Base-by-base conservation (phyloP, 2,113 vertebrate species). In the Chamaetylas fuelleborni region DNA sequence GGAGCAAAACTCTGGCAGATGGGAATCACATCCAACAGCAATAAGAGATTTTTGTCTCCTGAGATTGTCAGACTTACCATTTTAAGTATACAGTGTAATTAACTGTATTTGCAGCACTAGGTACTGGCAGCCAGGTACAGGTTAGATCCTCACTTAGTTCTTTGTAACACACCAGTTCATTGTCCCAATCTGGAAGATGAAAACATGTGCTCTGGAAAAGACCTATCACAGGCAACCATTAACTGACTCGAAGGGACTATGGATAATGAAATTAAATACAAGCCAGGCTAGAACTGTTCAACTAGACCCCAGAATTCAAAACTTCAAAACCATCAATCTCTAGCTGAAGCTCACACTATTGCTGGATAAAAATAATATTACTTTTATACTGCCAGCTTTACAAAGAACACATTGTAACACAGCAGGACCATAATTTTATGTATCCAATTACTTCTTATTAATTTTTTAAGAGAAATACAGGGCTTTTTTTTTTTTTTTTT, bases 21-120 rank as follows among this genome's bases (percentile, higher is more conserved):
- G 47, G 19, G 42, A 93, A 24, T 60, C 19, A 67, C 7, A 19
- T n/a, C 0, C 2, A 86, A 60, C 7, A 72, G 5, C 29, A 66
- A 7, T n/a, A 40, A 86, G 11, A 77, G 4, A 10, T 56, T 83
- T 79, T 82, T 0, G 1, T 58, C 81, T 82, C 62, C 60, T 64
- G 54, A 73, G 60, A 43, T 48, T 88, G 82, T 81, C 14, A 61
- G 70, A 95, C 97, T 97, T 97, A 97, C 97, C 97, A 97, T 84
- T 93, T 95, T 60, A 97, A 80, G 77, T 77, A 94, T 25, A 97
- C 0, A 0, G 92, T 97, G 34, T 96, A 97, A 81, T 57, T 90
- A 86, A 87, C 29, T 3, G 11, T 45, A 50, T 83, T 66, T 1
- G 50, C 71, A 90, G 50, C 48, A 66, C 12, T 40, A 47, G 93